Evolutionary conservation across 2,888 invertebrate species (phyloP).

Genomic region (Lapara coniferarum): DNA sequence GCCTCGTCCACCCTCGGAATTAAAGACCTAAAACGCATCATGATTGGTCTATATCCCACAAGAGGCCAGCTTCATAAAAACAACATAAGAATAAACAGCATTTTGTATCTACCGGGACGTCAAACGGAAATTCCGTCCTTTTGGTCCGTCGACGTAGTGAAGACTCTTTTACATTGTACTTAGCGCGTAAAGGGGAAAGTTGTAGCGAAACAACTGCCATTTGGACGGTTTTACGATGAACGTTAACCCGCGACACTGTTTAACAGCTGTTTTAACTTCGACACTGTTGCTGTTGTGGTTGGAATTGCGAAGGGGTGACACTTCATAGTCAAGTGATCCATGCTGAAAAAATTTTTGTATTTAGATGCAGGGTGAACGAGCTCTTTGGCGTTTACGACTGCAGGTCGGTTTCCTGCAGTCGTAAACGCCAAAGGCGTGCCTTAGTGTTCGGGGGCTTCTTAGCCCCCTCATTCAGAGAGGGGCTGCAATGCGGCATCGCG

Average conservation of each 20-base stretch:
- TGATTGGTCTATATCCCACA: no score
- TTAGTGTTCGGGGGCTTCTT: no score
- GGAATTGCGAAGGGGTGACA: neutral
- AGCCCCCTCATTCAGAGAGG: no score
- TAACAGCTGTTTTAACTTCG: slow-evolving; percentile 33
- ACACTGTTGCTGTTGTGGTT: neutral
- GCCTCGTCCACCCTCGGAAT: no score
- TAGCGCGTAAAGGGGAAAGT: slow-evolving; percentile 12
- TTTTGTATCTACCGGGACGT: neutral
- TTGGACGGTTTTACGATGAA: slow-evolving; percentile 31
- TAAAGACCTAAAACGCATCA: no score
- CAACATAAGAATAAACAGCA: neutral
- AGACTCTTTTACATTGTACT: slow-evolving; percentile 19
- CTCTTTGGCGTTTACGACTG: no score
- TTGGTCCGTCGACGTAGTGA: neutral
- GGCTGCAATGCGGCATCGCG: no score
- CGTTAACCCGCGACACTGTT: slow-evolving; percentile 29
- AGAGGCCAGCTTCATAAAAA: no score
- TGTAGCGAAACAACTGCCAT: slow-evolving; percentile 12
- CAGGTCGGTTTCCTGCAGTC: no score
- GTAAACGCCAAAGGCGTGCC: no score
- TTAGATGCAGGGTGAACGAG: no score
- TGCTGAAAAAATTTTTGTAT: no score
- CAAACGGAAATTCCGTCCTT: slow-evolving; percentile 1
- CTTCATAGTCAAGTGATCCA: neutral